A percentile compares a stretch with the other conserved stretches of the same genome.
These are phyloP conservation scores for Porites lobata DNA, from an alignment of 92 coral and sea anemone species.

Conservation along the genomic window DNA sequence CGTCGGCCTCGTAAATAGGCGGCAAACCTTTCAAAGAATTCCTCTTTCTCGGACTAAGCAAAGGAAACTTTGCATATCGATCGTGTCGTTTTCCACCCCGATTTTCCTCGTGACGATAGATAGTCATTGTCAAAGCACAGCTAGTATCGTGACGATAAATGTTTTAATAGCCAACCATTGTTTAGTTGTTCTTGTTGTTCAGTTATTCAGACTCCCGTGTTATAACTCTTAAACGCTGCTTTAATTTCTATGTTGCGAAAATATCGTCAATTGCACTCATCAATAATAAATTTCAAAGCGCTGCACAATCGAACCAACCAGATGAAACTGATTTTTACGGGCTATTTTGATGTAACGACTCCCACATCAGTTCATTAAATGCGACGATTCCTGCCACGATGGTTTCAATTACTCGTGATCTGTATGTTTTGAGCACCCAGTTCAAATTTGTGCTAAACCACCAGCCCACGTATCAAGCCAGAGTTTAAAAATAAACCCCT, in stretches of 20 bases:
- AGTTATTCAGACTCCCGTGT: background rate
- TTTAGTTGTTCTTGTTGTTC: background rate
- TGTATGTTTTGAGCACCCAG: conserved; percentile 9
- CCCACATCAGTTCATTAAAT: conserved; percentile 39
- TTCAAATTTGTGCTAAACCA: conserved; percentile 21
- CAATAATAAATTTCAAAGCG: background rate
- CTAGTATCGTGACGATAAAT: no score
- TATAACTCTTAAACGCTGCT: conserved; percentile 6
- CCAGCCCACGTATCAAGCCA: conserved; percentile 37
- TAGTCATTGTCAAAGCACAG: conserved; percentile 20
- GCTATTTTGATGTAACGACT: conserved; percentile 18
- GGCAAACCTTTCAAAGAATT: conserved; percentile 34
- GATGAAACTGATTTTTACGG: background rate
- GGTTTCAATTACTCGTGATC: conserved; percentile 19
- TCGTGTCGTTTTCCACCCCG: conserved; percentile 20
- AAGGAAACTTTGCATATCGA: conserved; percentile 34
- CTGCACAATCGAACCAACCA: background rate
- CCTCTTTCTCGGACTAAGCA: conserved; percentile 32
- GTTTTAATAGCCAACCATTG: background rate
- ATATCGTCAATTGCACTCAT: background rate
- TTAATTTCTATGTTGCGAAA: conserved; percentile 13
- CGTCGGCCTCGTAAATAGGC: conserved; percentile 56
- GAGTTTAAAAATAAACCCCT: conserved; percentile 42
- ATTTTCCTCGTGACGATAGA: conserved; percentile 31
- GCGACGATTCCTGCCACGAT: conserved; percentile 9